A percentile compares a stretch with the other conserved stretches of the same genome.
Evolutionary conservation across 2,797 vertebrate species (phyloP).

Genomic region (Phataginus tetradactyla): DNA sequence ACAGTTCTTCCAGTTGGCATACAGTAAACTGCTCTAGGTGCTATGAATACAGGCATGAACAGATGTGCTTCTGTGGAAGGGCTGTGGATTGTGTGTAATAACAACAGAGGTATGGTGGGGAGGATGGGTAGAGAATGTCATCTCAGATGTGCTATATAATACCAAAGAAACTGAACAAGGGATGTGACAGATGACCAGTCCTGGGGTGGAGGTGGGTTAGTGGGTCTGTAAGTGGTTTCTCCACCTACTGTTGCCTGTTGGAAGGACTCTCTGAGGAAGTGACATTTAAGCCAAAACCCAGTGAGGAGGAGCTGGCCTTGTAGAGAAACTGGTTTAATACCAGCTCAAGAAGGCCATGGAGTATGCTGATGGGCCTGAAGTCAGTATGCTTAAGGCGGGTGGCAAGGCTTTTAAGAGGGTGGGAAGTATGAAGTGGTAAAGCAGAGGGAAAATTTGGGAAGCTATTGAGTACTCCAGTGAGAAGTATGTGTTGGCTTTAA

Average conservation of each 20-base stretch:
- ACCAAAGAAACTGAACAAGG: not conserved
- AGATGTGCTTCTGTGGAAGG: not conserved
- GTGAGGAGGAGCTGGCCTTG: not conserved
- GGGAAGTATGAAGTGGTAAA: not conserved
- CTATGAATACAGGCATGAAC: conserved; percentile 21
- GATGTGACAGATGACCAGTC: not conserved
- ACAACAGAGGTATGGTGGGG: not conserved
- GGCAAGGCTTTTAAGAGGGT: not conserved
- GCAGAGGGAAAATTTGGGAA: not conserved
- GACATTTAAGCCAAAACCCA: not conserved
- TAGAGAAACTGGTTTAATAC: not conserved
- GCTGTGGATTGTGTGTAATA: not conserved
- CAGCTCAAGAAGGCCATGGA: not conserved
- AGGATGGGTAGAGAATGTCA: not conserved
- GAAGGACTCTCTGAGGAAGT: not conserved
- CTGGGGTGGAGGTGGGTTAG: not conserved
- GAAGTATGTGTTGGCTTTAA: not conserved
- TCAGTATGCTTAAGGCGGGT: not conserved
- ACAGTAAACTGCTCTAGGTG: not conserved
- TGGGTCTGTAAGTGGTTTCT: not conserved
- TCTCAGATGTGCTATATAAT: not conserved
- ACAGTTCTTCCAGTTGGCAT: not conserved
- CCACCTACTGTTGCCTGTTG: not conserved
- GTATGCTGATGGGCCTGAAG: not conserved
- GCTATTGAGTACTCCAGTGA: not conserved